A percentile compares a stretch with the other conserved stretches of the same genome.
Conservation (phyloP, 2,888 invertebrate genomes). For the Physocephala rufipes region DNA sequence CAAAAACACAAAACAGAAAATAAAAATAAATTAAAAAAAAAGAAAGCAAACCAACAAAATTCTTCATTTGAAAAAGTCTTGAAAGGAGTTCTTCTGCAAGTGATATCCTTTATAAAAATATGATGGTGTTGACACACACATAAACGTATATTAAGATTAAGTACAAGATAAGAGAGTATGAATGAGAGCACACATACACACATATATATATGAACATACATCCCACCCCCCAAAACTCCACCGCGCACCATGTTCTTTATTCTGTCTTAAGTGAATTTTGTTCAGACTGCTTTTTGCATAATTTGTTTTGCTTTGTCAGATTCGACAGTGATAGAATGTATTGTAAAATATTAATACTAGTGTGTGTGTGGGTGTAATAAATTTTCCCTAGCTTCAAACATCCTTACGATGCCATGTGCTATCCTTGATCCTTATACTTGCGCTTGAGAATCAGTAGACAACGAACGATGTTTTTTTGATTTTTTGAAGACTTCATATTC, state of each 20-base stretch:
- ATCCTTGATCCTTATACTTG: conserved; percentile 10
- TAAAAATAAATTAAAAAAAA: conserved; percentile 45
- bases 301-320: conserved; percentile 36
- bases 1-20: conserved; percentile 42
- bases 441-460: background rate
- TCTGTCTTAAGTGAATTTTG: conserved; percentile 35
- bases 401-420: background rate
- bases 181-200: too few species aligned
- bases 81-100: conserved; percentile 28
- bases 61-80: background rate
- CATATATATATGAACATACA: too few species aligned
- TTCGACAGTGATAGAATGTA: conserved; percentile 15
- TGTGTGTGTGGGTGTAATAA: background rate
- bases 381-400: too few species aligned
- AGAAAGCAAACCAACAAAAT: conserved; percentile 38
- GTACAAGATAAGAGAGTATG: too few species aligned
- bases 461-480: too few species aligned
- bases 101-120: conserved; percentile 31
- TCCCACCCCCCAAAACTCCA: too few species aligned
- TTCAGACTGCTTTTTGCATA: conserved; percentile 39
- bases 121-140: too few species aligned
- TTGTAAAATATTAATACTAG: background rate
- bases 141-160: too few species aligned
- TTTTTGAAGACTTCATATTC: conserved; percentile 24
- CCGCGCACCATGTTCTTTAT: too few species aligned